These are phyloP conservation scores for Tachyglossus aculeatus DNA, from an alignment of 2,797 vertebrate species.

Conservation along the genomic window DNA sequence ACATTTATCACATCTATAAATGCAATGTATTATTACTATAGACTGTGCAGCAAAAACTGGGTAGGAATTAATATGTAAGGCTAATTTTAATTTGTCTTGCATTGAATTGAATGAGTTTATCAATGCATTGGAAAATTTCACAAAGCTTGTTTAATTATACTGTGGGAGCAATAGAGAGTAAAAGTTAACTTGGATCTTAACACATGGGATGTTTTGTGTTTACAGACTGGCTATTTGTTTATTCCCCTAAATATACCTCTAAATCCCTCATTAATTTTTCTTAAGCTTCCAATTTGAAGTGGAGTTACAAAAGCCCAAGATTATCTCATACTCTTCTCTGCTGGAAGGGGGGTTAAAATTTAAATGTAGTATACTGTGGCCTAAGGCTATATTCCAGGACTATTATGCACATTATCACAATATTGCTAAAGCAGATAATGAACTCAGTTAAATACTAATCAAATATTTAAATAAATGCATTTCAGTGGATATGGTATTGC, in stretches of 20 bases:
- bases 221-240: slow-evolving; percentile 53
- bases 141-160: slow-evolving; percentile 41
- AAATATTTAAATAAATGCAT: slow-evolving; percentile 62
- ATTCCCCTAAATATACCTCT: slow-evolving; percentile 28
- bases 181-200: slow-evolving; percentile 21
- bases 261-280: slow-evolving; percentile 62
- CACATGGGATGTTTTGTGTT: slow-evolving; percentile 33
- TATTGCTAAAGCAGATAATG: slow-evolving; percentile 48
- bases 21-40: not conserved
- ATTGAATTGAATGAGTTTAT: not conserved
- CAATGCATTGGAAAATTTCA: slow-evolving; percentile 26
- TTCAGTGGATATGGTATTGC: slow-evolving; percentile 1
- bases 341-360: slow-evolving; percentile 23
- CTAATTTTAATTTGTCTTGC: slow-evolving; percentile 30
- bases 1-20: not conserved
- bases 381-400: slow-evolving; percentile 24
- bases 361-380: slow-evolving; percentile 30
- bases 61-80: slow-evolving; percentile 3
- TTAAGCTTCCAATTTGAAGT: slow-evolving; percentile 46
- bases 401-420: slow-evolving; percentile 39
- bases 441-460: slow-evolving; percentile 47
- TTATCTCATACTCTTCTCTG: slow-evolving; percentile 33
- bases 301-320: not conserved
- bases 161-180: not conserved
- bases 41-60: not conserved